Conservation (phyloP, 1,140 invertebrate species). For the Micrasema longulum region DNA sequence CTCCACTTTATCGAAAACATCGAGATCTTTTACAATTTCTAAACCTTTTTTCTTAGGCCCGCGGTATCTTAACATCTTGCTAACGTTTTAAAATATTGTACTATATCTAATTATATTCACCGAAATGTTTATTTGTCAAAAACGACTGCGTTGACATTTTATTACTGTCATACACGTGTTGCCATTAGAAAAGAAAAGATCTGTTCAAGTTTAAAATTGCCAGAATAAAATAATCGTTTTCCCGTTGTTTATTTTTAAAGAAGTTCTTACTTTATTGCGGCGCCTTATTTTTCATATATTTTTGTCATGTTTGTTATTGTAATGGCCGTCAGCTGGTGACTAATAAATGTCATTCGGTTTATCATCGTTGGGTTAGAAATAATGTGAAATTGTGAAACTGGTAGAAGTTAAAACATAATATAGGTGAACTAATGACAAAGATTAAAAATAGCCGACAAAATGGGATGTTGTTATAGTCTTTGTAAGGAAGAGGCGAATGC, state of each 20-base stretch:
- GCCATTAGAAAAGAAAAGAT: neutral
- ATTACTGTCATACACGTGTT: neutral
- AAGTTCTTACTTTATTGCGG: constrained; percentile 1
- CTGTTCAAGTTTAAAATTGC: no score
- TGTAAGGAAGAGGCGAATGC: constrained; percentile 47
- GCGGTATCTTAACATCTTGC: constrained; percentile 70
- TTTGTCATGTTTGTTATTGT: constrained; percentile 22
- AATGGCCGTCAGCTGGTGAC: constrained; percentile 48
- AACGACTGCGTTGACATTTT: constrained; percentile 33
- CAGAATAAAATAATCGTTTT: no score
- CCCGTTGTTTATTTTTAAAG: neutral
- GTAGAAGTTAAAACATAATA: neutral
- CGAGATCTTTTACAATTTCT: constrained; percentile 85
- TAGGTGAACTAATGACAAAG: constrained; percentile 23
- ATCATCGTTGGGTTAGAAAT: constrained; percentile 8
- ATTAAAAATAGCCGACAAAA: constrained; percentile 23
- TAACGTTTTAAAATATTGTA: constrained; percentile 51
- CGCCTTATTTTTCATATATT: constrained; percentile 16
- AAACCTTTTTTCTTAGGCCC: constrained; percentile 69
- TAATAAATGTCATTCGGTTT: constrained; percentile 44
- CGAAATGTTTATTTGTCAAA: constrained; percentile 31
- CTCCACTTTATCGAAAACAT: constrained; percentile 91
- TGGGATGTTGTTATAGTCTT: constrained; percentile 53
- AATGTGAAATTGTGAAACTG: neutral
- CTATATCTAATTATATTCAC: neutral